phyloP scores from a whole-genome alignment of 2,797 vertebrate genomes.

The Coreius guichenoti region DNA sequence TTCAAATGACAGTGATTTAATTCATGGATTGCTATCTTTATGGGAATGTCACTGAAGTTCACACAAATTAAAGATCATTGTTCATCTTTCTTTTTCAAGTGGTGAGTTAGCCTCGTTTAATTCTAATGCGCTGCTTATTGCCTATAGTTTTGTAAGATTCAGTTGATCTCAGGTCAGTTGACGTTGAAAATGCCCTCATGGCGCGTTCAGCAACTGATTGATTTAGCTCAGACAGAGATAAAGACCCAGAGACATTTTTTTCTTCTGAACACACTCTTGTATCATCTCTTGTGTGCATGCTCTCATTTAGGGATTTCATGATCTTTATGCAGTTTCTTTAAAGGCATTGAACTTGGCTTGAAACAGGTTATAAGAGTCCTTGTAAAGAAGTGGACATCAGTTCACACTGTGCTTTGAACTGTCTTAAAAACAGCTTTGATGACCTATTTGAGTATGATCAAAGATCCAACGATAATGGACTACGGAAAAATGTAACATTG shows the following conservation, averaged over 20 bases:
- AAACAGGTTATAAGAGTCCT: neutral
- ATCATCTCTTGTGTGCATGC: neutral
- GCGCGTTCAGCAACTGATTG: neutral
- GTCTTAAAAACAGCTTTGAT: conserved; percentile 7
- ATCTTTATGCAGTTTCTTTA: conserved; percentile 8
- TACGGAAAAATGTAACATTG: neutral
- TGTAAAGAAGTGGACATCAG: neutral
- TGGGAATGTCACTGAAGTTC: neutral
- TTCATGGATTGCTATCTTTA: neutral
- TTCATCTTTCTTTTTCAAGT: conserved; percentile 4
- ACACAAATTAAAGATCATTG: conserved; percentile 5
- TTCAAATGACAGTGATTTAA: neutral
- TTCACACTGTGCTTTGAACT: conserved; percentile 27
- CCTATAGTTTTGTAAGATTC: neutral
- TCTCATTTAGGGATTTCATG: neutral
- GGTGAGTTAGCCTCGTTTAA: neutral
- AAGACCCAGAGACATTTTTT: neutral
- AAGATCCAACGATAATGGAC: neutral
- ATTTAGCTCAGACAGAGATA: conserved; percentile 4
- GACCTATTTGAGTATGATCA: neutral
- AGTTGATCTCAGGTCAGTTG: neutral
- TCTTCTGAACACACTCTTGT: neutral
- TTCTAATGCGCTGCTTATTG: neutral
- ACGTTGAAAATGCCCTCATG: neutral
- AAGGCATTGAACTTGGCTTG: conserved; percentile 20